Conservation (phyloP, 2,797 vertebrate species). For the Myoxocephalus aenaeus region DNA sequence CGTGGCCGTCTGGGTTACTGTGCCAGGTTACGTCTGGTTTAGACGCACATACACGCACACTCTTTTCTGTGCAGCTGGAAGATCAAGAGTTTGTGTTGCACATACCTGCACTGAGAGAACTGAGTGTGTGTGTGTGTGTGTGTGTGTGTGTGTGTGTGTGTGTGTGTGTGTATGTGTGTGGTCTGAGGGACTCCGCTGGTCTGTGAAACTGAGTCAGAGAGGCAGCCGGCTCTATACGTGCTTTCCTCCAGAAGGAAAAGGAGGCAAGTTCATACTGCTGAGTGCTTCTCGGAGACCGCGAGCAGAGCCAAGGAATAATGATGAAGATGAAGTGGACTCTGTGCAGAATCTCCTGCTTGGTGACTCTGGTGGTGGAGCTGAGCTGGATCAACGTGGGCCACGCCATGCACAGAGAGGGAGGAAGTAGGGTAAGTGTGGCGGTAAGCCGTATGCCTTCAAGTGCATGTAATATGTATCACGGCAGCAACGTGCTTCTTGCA, state of each 20-base stretch:
- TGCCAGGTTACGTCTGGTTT: conserved; percentile 61
- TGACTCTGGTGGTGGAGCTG: conserved; percentile 74
- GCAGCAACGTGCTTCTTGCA: not conserved
- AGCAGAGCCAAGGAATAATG: conserved; percentile 33
- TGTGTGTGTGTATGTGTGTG: conserved; percentile 70
- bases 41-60: conserved; percentile 13
- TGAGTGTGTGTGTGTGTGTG: conserved; percentile 67
- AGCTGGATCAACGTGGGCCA: conserved; percentile 68
- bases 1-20: conserved; percentile 47
- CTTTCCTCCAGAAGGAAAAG: conserved; percentile 35
- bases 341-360: conserved; percentile 67
- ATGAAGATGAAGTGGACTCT: conserved; percentile 59
- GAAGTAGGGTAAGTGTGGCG: conserved; percentile 61
- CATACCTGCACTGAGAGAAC: conserved; percentile 56
- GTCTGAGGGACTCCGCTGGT: conserved; percentile 63
- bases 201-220: conserved; percentile 57
- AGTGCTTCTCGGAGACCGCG: conserved; percentile 30
- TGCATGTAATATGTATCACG: not conserved
- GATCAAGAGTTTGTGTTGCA: conserved; percentile 64
- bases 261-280: conserved; percentile 17
- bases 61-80: conserved; percentile 50
- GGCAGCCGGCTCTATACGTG: conserved; percentile 44
- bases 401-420: conserved; percentile 62
- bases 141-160: conserved; percentile 73
- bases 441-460: not conserved